phyloP scores from a whole-genome alignment of 2,888 invertebrate genomes.

The Orchesella flavescens region DNA sequence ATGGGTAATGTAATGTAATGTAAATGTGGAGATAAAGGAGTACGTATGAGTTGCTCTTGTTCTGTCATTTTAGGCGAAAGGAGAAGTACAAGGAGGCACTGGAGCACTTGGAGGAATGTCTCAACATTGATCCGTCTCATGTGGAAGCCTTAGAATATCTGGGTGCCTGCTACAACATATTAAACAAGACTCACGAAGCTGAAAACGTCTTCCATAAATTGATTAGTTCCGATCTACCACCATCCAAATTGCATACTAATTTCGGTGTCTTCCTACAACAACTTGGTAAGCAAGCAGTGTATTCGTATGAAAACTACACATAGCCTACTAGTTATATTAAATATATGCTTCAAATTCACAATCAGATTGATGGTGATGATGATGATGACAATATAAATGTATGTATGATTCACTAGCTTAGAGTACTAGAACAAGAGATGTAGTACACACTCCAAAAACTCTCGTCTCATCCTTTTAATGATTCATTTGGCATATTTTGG shows the following conservation, averaged over 20 bases:
- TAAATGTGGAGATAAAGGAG: neutral
- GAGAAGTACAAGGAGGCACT: conserved; percentile 68
- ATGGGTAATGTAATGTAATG: conserved; percentile 2
- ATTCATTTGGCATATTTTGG: too few relatives aligned
- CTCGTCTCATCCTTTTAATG: too few relatives aligned
- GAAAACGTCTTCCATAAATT: conserved; percentile 69
- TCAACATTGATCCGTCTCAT: conserved; percentile 69
- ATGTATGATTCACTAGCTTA: too few relatives aligned
- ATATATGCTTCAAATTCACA: too few relatives aligned
- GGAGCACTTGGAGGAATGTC: conserved; percentile 68
- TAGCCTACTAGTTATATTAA: too few relatives aligned
- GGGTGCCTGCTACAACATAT: conserved; percentile 69
- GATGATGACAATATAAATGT: too few relatives aligned
- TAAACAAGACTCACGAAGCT: conserved; percentile 69
- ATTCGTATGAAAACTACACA: neutral
- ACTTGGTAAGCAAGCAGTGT: conserved; percentile 65
- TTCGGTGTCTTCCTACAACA: conserved; percentile 70
- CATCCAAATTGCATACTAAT: conserved; percentile 70
- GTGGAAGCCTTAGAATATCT: conserved; percentile 68
- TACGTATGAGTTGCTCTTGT: neutral
- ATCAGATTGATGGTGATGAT: too few relatives aligned
- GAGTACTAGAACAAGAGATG: too few relatives aligned
- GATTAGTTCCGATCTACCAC: conserved; percentile 69
- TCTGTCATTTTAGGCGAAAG: conserved; percentile 57
- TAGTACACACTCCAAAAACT: too few relatives aligned